phyloP scores from a whole-genome alignment of 2,888 invertebrate species.

The Mimachlamys varia region DNA sequence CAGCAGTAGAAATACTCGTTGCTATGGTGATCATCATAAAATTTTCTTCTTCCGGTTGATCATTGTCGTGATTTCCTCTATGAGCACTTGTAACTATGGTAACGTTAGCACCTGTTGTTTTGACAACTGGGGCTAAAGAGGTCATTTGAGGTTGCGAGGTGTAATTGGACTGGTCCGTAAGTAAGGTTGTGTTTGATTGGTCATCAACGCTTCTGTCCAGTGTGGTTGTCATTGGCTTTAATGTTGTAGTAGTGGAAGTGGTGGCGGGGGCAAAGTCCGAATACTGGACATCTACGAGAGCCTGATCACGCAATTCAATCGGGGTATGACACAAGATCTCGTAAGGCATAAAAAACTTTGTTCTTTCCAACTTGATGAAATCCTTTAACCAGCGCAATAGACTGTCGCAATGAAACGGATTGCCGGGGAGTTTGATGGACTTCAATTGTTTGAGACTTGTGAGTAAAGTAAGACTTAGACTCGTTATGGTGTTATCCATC shows the following conservation, averaged over 20 bases:
- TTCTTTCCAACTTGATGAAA: slow-evolving; percentile 61
- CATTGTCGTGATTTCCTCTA: background rate
- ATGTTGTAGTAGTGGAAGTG: background rate
- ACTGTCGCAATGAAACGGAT: slow-evolving; percentile 92
- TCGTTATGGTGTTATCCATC: slow-evolving; percentile 61
- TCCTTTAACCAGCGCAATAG: slow-evolving; percentile 89
- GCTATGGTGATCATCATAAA: background rate
- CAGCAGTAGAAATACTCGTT: background rate
- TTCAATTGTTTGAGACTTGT: slow-evolving; percentile 57
- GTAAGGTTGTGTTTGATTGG: background rate
- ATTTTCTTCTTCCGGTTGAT: background rate
- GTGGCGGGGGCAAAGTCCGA: slow-evolving; percentile 52
- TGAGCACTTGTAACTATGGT: background rate
- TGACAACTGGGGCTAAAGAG: background rate
- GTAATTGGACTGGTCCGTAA: background rate
- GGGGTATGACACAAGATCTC: slow-evolving; percentile 61
- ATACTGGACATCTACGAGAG: slow-evolving; percentile 51
- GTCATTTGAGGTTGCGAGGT: background rate
- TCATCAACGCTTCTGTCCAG: background rate
- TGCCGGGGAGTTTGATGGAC: slow-evolving; percentile 86
- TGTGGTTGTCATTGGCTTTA: background rate
- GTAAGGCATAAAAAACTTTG: slow-evolving; percentile 56
- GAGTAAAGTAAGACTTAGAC: slow-evolving; percentile 57
- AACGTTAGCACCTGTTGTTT: background rate
- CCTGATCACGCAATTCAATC: slow-evolving; percentile 53